These are phyloP conservation scores for Eulithis prunata DNA, from an alignment of 2,888 invertebrate species.

Conservation along the genomic window DNA sequence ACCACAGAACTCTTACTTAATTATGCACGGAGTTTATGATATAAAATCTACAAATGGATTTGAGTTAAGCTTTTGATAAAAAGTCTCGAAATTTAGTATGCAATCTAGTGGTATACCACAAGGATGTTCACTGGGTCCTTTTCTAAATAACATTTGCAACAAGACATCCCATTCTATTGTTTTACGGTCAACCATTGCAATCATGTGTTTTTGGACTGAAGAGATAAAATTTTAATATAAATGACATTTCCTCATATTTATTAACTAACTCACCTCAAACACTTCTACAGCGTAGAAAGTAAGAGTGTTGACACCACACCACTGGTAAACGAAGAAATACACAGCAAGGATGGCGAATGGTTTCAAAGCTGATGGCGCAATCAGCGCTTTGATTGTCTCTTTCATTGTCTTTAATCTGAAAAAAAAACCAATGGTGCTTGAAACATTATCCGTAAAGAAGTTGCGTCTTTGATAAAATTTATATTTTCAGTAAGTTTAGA, in stretches of 20 bases:
- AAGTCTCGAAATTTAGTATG: neutral
- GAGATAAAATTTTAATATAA: no score
- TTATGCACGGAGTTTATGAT: no score
- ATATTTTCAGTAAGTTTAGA: no score
- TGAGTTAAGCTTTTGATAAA: conserved; percentile 5
- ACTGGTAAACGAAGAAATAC: conserved; percentile 88
- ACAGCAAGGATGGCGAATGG: conserved; percentile 86
- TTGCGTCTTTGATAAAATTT: no score
- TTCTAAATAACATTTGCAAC: neutral
- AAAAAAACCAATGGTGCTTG: conserved; percentile 24
- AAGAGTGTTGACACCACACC: conserved; percentile 88
- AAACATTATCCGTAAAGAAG: no score
- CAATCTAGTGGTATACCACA: conserved; percentile 11
- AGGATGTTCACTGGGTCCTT: conserved; percentile 7
- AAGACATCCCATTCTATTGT: neutral
- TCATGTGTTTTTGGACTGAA: no score
- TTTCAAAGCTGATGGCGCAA: conserved; percentile 85
- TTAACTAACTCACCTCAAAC: conserved; percentile 73
- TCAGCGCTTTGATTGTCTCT: conserved; percentile 83
- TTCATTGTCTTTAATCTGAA: conserved; percentile 73
- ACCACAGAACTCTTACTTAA: no score
- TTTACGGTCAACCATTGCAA: no score
- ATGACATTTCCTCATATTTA: no score
- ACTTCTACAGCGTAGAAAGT: conserved; percentile 89
- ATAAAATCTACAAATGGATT: neutral